phyloP scores from a whole-genome alignment of 2,888 invertebrate genomes.

The Syrista parreyssii region DNA sequence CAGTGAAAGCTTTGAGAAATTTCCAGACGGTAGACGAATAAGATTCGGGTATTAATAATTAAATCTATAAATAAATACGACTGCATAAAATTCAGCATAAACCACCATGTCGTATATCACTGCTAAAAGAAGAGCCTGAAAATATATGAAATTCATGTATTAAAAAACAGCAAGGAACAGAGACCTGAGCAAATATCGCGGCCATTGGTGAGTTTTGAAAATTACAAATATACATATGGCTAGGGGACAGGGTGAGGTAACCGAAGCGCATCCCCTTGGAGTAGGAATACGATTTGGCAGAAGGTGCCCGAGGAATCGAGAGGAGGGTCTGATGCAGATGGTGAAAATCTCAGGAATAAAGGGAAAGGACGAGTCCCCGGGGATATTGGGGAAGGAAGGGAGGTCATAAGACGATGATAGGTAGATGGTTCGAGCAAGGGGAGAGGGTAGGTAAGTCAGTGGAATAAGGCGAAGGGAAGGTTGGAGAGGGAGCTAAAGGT shows the following conservation, averaged over 20 bases:
- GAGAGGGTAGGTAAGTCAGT: conserved; percentile 10
- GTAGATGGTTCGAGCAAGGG: conserved; percentile 20
- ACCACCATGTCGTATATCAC: neutral
- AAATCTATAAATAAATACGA: neutral
- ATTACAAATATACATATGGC: neutral
- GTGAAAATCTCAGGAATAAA: conserved; percentile 47
- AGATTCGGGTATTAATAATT: neutral
- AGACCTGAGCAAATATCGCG: neutral
- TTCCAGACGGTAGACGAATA: neutral
- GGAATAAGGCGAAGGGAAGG: conserved; percentile 23
- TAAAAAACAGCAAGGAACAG: neutral
- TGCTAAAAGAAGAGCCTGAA: neutral
- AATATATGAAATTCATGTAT: neutral
- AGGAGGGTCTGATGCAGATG: conserved; percentile 34
- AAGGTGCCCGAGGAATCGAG: conserved; percentile 21
- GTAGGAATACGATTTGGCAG: conserved; percentile 3
- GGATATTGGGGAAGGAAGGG: conserved; percentile 9
- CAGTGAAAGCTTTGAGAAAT: conserved; percentile 3
- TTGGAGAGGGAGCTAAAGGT: neutral
- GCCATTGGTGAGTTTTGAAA: neutral
- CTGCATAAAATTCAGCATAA: neutral
- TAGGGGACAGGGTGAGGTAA: neutral
- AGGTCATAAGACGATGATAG: conserved; percentile 8
- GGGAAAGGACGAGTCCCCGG: conserved; percentile 19
- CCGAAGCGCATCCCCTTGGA: neutral